Base-by-base conservation (phyloP, 1,140 invertebrate genomes). In the Sogatella furcifera region DNA sequence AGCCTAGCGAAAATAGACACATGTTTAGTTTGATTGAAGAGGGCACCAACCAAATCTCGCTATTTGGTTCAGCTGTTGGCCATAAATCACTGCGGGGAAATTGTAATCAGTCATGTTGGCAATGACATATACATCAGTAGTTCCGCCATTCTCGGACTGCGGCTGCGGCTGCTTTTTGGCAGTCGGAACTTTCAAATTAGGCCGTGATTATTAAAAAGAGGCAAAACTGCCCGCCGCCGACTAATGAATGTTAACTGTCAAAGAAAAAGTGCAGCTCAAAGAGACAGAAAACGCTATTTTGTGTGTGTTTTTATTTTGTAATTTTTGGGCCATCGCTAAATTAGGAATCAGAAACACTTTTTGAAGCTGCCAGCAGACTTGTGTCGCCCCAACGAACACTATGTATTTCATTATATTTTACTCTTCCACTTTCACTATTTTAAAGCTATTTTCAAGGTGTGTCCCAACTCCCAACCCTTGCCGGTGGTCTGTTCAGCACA, bases 11-110 rank as follows among this genome's bases (percentile, higher is more conserved):
- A 49, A 49, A 49, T 49, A 49, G 46, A 17, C 21, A 17, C 46
- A 49, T 49, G 46, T 49, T 49, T 19, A 49, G 46, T 49, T 49
- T 49, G 46, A 49, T 49, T 49, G 46, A 49, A 49, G 46, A 49
- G 46, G 21, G 34, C 34, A 38, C 34, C 34, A 38, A 38, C 34
- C 34, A 38, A 17, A 22, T 22, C 46, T 17, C 10, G 46, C 21
- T 49, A 19, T 49, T 17, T 17, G 21, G 46, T 49, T 49, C 46
- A 49, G 46, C 46, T 49, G 46, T 49, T 49, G 46, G 46, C 46
- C 15, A 49, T 49, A 49, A 49, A 49, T 49, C 14, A 46, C 44
- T 5, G 19, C 46, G 21, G 46, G 5, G 46, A 49, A 49, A 49
- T 49, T 49, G 46, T 49, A 49, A 49, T 49, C 46, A 19, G 46